Base-by-base conservation (phyloP, 2,888 invertebrate genomes). In the Drosophila falleni region DNA sequence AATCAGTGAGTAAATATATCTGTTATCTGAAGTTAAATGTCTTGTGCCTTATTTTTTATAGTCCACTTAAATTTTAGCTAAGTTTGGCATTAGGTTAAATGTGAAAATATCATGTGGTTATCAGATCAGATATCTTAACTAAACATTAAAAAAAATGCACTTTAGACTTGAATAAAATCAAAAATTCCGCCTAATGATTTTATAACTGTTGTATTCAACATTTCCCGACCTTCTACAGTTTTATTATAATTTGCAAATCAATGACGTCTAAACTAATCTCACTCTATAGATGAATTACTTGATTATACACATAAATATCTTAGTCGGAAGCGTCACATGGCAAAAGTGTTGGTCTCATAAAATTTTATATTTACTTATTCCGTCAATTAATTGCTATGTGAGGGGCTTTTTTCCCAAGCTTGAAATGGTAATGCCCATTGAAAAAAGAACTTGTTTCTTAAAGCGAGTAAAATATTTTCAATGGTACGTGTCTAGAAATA, bases 341-440 rank as follows among this genome's bases (percentile, higher is more conserved):
- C 5, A 23, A 55, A 44, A 35, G n/a, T 44, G 44, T 42, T 33
- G 33, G 44, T 23, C 33, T 23, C 5, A 50, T 50, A 50, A 50
- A 37, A 10, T 37, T 19, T 50, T 51, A 56, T 70, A 71, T 53
- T 46, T 16, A 41, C 16, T 41, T 55, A 23, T 37, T 47, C 42
- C 29, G 15, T 16, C 23, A 13, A 16, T 44, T 39, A 35, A 68
- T 55, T 46, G 63, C 39, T 19, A 16, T 56, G 16, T 15, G 31
- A 2, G 39, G 51, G 47, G 33, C 23, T 11, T 64, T 56, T 56
- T 35, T 11, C 3, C 11, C 15, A 11, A 19, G 13, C 11, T 9
- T 9, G 0, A 31, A 10, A n/a, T 19, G 44, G 33, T 61, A 37
- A 51, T 42, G 13, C 26, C 46, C 33, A 41, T 37, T 63, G 16